Base-by-base conservation (phyloP, 2,888 invertebrate species). In the Acleris sparsana region DNA sequence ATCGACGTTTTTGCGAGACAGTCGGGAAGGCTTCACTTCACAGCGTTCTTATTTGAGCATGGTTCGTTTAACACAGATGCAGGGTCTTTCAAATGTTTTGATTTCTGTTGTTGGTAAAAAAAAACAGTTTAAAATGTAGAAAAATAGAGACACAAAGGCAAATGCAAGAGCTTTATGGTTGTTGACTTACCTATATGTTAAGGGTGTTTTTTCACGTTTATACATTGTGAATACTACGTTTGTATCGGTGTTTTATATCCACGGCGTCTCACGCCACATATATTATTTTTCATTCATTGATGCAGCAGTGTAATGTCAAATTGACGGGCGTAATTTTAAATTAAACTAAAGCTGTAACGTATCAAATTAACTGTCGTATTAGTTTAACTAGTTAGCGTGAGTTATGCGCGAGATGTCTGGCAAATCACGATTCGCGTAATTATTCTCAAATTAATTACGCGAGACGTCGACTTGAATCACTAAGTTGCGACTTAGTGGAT, bases 371-470 rank as follows among this genome's bases (percentile, higher is more conserved):
- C 17, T 53, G 39, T 55, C 16, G 55, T 20, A 7, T 53, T 53
- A 55, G 43, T 43, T 43, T 16, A 53, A 39, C 39, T 33, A 55
- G 43, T 57, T 25, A 57, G 22, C 44, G 46, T n/a, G 56, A 46
- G 56, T 53, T 29, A 55, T 43, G 61, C 53, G 53, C 44, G 43
- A 18, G 25, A 2, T 55, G 55, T 55, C 74, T 73, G 75, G 75
- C 79, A 79, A 83, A 84, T 84, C 85, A 83, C 79, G 80, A 73
- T 75, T 73, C 75, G 70, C 72, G 82, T 86, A 86, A 88, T 88
- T 89, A 88, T 80, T 84, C 80, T 69, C 71, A 75, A 87, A 89
- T 89, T 89, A 87, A 89, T 89, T 87, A 88, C 84, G 82, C 79
- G 80, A 80, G 73, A 73, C 82, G 85, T 81, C 79, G 78, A 70